Base-by-base conservation (phyloP, 2,888 invertebrate species). In the Napeogenes sylphis region DNA sequence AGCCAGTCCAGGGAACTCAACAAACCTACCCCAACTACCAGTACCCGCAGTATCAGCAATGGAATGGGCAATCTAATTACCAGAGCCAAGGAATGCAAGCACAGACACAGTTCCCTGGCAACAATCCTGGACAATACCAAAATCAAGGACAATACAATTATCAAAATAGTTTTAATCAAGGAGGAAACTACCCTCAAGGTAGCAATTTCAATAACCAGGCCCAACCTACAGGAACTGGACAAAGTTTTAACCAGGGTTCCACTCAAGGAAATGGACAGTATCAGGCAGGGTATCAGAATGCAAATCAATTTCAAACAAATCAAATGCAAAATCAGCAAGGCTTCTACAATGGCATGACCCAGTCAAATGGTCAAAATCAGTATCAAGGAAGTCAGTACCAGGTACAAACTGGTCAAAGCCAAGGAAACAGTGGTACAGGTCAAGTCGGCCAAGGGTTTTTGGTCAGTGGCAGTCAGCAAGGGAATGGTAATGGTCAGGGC, bases 371-470 rank as follows among this genome's bases (percentile, higher is more conserved):
- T 53, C 70, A 70, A 30, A 72, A 70, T 4, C 71, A 71, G 53
- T 74, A 69, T 30, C 75, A 72, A 65, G 71, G 65, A 3, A 61
- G 54, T 35, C 47, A 47, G 13, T 64, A 60, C 13, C 63, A 70
- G 60, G 64, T 60, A 14, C 67, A 65, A 57, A 8, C 70, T 61
- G 66, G 66, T 21, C 67, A 68, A 32, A 63, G 57, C 3, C 70
- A 67, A 61, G 56, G 66, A 0, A 33, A 63, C n/a, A 4, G 51
- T 53, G 59, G 61, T 38, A 59, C 59, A 38, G 57, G 68, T 21
- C 68, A 71, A 2, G 72, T 58, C 56, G 74, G 75, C 38, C 77
- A 78, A 58, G 76, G 81, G 0, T 84, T 78, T 61, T 80, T 82
- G 64, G 72, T 73, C 0, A 69, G 81, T 0, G 76, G 77, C 12